A percentile compares a stretch with the other conserved stretches of the same genome.
phyloP scores from a whole-genome alignment of 1,140 invertebrate species.

The Battus philenor region DNA sequence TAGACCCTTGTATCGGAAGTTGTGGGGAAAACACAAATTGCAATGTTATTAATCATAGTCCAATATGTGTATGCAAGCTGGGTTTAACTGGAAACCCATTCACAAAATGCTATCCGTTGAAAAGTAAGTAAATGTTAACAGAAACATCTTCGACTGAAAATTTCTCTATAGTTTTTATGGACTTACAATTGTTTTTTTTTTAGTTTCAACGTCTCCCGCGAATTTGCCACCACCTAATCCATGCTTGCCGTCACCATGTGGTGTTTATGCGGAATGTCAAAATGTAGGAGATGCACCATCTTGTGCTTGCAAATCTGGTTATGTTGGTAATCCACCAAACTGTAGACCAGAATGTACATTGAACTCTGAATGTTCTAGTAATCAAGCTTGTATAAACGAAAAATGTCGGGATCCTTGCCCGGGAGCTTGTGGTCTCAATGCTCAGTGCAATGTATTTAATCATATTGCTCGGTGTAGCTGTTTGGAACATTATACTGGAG shows the following conservation, averaged over 20 bases:
- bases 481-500: constrained; percentile 65
- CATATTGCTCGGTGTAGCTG: constrained; percentile 86
- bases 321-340: constrained; percentile 82
- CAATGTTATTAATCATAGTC: constrained; percentile 86
- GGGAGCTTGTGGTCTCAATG: constrained; percentile 81
- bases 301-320: constrained; percentile 81
- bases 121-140: constrained; percentile 73
- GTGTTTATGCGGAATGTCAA: constrained; percentile 82
- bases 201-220: constrained; percentile 67
- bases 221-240: constrained; percentile 76
- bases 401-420: constrained; percentile 84
- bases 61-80: constrained; percentile 80
- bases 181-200: constrained; percentile 22
- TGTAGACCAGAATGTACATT: constrained; percentile 86
- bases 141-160: no score
- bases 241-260: constrained; percentile 85
- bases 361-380: constrained; percentile 84
- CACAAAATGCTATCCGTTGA: constrained; percentile 79
- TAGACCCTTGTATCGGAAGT: constrained; percentile 81
- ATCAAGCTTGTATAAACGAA: constrained; percentile 82
- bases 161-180: constrained; percentile 5
- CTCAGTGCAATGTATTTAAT: constrained; percentile 83
- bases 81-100: constrained; percentile 84
- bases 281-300: constrained; percentile 79
- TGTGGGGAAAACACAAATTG: constrained; percentile 88